Base-by-base conservation (phyloP, 2,113 vertebrate species). In the Pantherophis guttatus region DNA sequence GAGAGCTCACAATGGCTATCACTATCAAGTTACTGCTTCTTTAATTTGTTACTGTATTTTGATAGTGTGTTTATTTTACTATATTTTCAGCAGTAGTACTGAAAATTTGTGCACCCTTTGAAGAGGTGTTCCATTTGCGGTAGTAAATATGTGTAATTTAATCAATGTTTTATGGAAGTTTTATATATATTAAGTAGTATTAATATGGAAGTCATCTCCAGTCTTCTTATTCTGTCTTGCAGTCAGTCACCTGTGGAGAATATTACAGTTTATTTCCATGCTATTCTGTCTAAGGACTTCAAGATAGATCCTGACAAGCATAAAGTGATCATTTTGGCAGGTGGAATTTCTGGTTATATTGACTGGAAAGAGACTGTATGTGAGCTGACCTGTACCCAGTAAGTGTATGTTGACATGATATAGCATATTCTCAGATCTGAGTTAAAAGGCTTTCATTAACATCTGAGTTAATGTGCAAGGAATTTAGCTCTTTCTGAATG, bases 231-330 rank as follows among this genome's bases (percentile, higher is more conserved):
- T 19, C 88, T 23, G 62, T 12, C 8, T 57, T 57, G 19, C 89
- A 98, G 98, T 1, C 3, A 39, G 0, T 89, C 86, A 81, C 58
- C n/a, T 39, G 89, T 0, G 0, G 8, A 0, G 0, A 93, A 96
- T 11, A 90, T 99, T 87, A 98, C 86, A 0, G 98, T 99, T 1
- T 98, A 98, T 94, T 99, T 99, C 95, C 99, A 99, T 5, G 99
- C 98, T 0, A 94, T 99, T 90, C 87, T 99, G 0, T 99, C 99
- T 1, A 98, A 97, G 7, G 92, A 99, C 91, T 99, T 99, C 87
- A 96, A 94, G 7, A 94, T 99, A n/a, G 33, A 98, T 93, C 94
- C 94, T 0, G 0, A 33, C 0, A 21, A 53, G 2, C 97, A 99
- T 44, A 92, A 0, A 0, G 94, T 99, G 0, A 98, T 97, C 5